phyloP scores from a whole-genome alignment of 2,113 vertebrate genomes.

The Sceloporus tristichus region DNA sequence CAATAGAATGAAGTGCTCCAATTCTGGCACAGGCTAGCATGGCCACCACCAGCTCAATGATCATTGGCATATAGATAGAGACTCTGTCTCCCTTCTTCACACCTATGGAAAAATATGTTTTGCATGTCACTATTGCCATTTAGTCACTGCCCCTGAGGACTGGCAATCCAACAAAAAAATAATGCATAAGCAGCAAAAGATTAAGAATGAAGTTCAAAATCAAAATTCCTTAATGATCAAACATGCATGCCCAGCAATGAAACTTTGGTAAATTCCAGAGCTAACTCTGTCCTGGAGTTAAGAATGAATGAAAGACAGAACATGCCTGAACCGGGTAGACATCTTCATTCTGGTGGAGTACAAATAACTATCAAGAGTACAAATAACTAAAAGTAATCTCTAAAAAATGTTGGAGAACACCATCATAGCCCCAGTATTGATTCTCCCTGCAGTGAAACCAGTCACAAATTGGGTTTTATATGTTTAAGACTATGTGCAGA shows the following conservation, averaged over 20 bases:
- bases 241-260: neutral
- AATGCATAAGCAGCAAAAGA: neutral
- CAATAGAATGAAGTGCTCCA: slow-evolving; percentile 93
- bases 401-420: neutral
- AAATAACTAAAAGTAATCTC: neutral
- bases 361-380: neutral
- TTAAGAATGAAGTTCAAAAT: neutral
- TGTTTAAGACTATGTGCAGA: neutral
- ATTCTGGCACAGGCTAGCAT: slow-evolving; percentile 96
- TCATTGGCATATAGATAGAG: slow-evolving; percentile 98
- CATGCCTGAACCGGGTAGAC: neutral
- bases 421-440: neutral
- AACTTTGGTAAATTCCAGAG: neutral
- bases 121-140: neutral
- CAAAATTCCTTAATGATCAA: neutral
- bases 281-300: neutral
- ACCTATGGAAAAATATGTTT: slow-evolving; percentile 71
- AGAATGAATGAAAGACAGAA: neutral
- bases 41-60: slow-evolving; percentile 92
- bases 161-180: neutral
- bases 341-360: neutral
- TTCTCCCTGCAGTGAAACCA: too few species aligned
- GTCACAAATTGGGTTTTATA: neutral
- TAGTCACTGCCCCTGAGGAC: neutral
- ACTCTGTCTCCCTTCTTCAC: slow-evolving; percentile 92